Evolutionary conservation across 1,140 invertebrate genomes (phyloP).

Genomic region (Drosophila obscura): DNA sequence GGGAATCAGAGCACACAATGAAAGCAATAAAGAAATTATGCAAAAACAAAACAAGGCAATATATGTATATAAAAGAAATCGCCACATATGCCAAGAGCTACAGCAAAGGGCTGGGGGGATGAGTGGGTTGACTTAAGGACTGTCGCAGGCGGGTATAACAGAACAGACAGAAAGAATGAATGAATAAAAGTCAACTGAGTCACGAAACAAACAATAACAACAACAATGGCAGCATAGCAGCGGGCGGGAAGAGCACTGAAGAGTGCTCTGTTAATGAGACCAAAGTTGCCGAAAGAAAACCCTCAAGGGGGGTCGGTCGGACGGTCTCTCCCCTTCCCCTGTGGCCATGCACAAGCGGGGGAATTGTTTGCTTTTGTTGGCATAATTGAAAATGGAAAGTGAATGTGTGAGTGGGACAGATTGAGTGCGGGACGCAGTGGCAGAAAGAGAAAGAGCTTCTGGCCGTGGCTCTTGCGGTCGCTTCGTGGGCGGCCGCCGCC

Average conservation of each 20-base stretch:
- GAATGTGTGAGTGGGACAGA: constrained; percentile 27
- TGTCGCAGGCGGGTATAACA: too few species aligned
- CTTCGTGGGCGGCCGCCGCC: constrained; percentile 21
- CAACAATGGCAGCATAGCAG: constrained; percentile 23
- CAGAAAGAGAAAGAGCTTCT: constrained; percentile 21
- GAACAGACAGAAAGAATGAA: too few species aligned
- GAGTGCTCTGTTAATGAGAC: constrained; percentile 59
- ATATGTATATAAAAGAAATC: constrained; percentile 21
- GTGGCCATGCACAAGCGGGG: constrained; percentile 22
- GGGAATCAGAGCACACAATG: constrained; percentile 38
- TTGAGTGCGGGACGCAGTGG: constrained; percentile 11
- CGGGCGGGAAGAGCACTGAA: constrained; percentile 42
- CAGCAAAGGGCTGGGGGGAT: too few species aligned
- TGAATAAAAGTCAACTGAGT: constrained; percentile 17
- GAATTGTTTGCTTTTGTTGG: constrained; percentile 59
- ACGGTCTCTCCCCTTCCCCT: neutral
- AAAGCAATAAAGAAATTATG: constrained; percentile 30
- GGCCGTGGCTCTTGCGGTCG: constrained; percentile 40
- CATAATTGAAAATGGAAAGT: constrained; percentile 77
- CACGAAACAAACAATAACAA: constrained; percentile 11
- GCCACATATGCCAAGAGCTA: constrained; percentile 14
- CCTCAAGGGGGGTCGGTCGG: constrained; percentile 17
- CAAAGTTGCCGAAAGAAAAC: constrained; percentile 35
- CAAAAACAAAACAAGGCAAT: constrained; percentile 17
- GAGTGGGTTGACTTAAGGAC: neutral